A percentile compares a stretch with the other conserved stretches of the same genome.
phyloP scores from a whole-genome alignment of 2,797 vertebrate genomes.

The Schizopygopsis pylzovi region DNA sequence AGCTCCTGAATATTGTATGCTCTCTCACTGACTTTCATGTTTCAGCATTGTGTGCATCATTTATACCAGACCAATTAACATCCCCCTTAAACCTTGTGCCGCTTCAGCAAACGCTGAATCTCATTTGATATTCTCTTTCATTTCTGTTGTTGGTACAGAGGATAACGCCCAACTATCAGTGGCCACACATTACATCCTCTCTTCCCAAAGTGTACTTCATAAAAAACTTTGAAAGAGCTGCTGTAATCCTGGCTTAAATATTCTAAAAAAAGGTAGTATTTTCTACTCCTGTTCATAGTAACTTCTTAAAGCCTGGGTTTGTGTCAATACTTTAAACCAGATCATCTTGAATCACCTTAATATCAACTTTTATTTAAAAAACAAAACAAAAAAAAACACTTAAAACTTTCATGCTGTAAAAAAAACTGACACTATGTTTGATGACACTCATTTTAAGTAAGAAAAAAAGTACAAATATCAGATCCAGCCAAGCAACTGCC shows the following conservation, averaged over 20 bases:
- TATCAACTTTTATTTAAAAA: not conserved
- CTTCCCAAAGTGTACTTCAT: not conserved
- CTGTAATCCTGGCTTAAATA: constrained; percentile 2
- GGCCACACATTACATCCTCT: constrained; percentile 1
- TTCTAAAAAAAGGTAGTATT: not conserved
- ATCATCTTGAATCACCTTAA: not conserved
- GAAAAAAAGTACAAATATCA: not conserved
- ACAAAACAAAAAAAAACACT: not conserved
- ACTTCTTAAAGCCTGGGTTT: not conserved
- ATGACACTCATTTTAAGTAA: not conserved
- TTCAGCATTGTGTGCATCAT: constrained; percentile 47
- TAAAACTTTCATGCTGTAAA: not conserved
- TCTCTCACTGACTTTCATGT: constrained; percentile 42
- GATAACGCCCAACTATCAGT: constrained; percentile 18
- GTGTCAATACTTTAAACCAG: not conserved
- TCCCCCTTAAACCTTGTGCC: constrained; percentile 36
- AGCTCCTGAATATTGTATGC: constrained; percentile 48
- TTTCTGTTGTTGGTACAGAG: constrained; percentile 58
- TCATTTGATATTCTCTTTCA: constrained; percentile 73
- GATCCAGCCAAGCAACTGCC: not conserved
- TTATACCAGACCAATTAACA: constrained; percentile 51
- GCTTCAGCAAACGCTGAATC: constrained; percentile 26
- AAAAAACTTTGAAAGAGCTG: not conserved
- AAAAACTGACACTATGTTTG: not conserved
- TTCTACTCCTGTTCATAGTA: not conserved